Conservation (phyloP, 2,888 invertebrate genomes). For the Venusia cambrica region DNA sequence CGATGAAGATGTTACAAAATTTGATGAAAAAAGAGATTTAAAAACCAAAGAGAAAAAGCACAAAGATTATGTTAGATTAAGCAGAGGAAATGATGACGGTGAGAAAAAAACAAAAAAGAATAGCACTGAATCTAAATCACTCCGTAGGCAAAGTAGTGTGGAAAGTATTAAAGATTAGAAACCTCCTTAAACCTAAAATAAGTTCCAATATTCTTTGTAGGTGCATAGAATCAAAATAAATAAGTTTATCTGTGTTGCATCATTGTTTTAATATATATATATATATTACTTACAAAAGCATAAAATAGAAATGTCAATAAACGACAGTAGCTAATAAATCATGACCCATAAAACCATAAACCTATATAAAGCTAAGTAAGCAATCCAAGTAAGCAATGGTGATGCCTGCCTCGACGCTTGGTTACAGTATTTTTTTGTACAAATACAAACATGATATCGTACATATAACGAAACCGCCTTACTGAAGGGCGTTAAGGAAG, state of each 20-base stretch:
- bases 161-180: conserved; percentile 66
- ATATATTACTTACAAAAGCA: too few species aligned
- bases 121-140: conserved; percentile 57
- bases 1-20: conserved; percentile 75
- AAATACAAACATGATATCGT: conserved; percentile 55
- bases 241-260: too few species aligned
- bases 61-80: conserved; percentile 28
- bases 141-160: conserved; percentile 67
- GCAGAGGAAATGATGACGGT: conserved; percentile 26
- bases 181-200: conserved; percentile 47
- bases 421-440: conserved; percentile 46
- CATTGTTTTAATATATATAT: too few species aligned
- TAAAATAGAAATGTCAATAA: too few species aligned
- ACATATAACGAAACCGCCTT: conserved; percentile 46
- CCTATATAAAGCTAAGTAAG: too few species aligned
- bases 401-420: conserved; percentile 9
- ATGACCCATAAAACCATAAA: too few species aligned
- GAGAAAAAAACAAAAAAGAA: conserved; percentile 39
- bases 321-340: too few species aligned
- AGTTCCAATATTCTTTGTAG: conserved; percentile 69
- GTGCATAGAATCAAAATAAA: conserved; percentile 7
- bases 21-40: conserved; percentile 32
- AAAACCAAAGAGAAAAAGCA: conserved; percentile 30
- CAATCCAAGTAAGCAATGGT: conserved; percentile 1
- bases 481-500: conserved; percentile 51